Percentiles rank a stretch among this genome's conserved stretches.
Conservation (phyloP, 2,888 invertebrate genomes). For the Ecliptopera silaceata region DNA sequence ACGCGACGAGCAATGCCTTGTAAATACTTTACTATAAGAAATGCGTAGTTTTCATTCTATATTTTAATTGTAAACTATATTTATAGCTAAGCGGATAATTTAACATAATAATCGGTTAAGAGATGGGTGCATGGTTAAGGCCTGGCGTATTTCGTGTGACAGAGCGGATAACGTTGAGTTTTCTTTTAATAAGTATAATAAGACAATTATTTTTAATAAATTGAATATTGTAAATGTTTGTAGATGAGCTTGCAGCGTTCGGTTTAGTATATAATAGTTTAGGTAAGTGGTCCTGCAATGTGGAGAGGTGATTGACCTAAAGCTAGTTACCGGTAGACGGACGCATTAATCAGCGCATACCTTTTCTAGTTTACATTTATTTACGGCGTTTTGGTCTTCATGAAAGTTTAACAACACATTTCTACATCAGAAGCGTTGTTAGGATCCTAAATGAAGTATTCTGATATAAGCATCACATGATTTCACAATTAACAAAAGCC, state of each 20-base stretch:
- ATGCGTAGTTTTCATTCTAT: slow-evolving; percentile 80
- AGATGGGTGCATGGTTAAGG: slow-evolving; percentile 49
- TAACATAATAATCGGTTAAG: slow-evolving; percentile 63
- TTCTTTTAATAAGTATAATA: slow-evolving; percentile 43
- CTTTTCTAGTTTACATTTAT: slow-evolving; percentile 43
- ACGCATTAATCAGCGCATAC: slow-evolving; percentile 40
- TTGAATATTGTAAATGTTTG: slow-evolving; percentile 61
- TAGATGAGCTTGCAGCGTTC: slow-evolving; percentile 79
- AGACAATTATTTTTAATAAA: slow-evolving; percentile 61
- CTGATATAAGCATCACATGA: not conserved
- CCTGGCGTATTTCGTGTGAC: slow-evolving; percentile 51
- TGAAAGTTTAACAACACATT: too few relatives aligned
- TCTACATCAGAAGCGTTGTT: not conserved
- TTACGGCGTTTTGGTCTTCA: slow-evolving; percentile 10
- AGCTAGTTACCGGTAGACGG: slow-evolving; percentile 61
- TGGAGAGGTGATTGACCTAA: slow-evolving; percentile 43
- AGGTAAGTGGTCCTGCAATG: slow-evolving; percentile 42
- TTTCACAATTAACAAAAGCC: not conserved
- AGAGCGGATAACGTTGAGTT: slow-evolving; percentile 32
- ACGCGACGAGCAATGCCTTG: slow-evolving; percentile 70
- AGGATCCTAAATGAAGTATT: not conserved
- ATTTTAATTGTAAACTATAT: slow-evolving; percentile 80
- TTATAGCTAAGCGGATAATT: slow-evolving; percentile 70
- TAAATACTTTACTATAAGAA: slow-evolving; percentile 75
- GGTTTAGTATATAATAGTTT: slow-evolving; percentile 42